Evolutionary conservation across 2,113 vertebrate genomes (phyloP), one percentile per base, ranked within the genome.

Genomic region (Caranx ignobilis): DNA sequence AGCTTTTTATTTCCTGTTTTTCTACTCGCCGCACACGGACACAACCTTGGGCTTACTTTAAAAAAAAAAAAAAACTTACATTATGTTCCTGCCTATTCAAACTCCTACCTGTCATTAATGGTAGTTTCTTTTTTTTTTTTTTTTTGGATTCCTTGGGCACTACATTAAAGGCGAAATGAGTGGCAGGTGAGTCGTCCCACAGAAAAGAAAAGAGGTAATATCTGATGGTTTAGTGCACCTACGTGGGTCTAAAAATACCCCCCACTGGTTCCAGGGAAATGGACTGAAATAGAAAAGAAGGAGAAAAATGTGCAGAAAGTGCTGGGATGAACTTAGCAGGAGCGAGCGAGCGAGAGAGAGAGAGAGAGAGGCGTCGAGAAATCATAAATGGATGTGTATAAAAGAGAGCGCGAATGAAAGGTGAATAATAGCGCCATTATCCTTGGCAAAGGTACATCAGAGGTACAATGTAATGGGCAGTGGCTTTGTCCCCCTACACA

Each of bases 341-440:
- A 26, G 26, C 26, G 26, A 26, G 26, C 1, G 26, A 26, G 26
- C 1, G 26, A 26, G 26, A 55, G 26, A 26, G 26, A 26, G 26
- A 26, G 26, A 26, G 26, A 55, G 62, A 81, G 65, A 73, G 55
- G 77, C 9, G 1, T n/a, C 8, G 57, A 47, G 55, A 79, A 74
- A 71, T 45, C 19, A 56, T 66, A 86, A 80, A 84, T 89, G 77
- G 77, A 71, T 69, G 56, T 8, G 32, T 84, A 39, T 90, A 37
- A 85, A 83, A 84, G 79, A 71, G 35, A 54, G 18, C 31, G 69
- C 50, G 72, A 71, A 87, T 86, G 56, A 84, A 81, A 77, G 74
- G 70, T 57, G 79, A 75, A 88, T 86, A 87, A 90, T 83, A 47
- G 82, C 2, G 18, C 80, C 64, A 77, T 88, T 89, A 79, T 88